Evolutionary conservation across 2,113 vertebrate genomes (phyloP), one percentile per base, ranked within the genome.

Genomic region (Corydoras maculifer): DNA sequence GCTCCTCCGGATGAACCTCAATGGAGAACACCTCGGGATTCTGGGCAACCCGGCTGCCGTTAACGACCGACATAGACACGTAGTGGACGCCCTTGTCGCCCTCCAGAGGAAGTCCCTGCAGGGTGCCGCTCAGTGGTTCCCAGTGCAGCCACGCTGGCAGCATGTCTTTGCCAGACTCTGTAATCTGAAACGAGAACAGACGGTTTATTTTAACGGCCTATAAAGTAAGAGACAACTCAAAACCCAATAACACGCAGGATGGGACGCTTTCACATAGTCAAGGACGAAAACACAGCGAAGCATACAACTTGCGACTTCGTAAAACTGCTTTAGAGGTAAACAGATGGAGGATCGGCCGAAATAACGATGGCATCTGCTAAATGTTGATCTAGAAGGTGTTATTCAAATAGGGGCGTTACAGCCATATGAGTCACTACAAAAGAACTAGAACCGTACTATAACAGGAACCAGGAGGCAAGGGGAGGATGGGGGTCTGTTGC

Each of bases 81-180:
- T 97, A 95, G 80, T 95, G 92, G 53, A 98, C 90, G 0, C 97
- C 96, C 79, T 93, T 95, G 82, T 99, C 95, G 0, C 90, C 91
- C 51, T 98, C 94, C 48, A 98, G 82, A 29, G 97, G 97, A 4
- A 98, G 90, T 69, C 96, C 97, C 83, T 92, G 92, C 68, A 99
- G 84, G 51, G 82, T 84, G 62, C 85, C 82, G 80, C 84, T 91
- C 73, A 84, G 75, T 0, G 64, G 9, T 0, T 98, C 91, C 96
- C 95, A 98, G 80, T 94, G 91, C 65, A 99, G 83, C 97, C 97
- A 99, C 50, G 87, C 82, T 0, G 97, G 97, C 53, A 98, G 87
- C 5, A 82, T 85, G 5, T 94, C 93, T 81, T 94, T 97, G 50
- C 93, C 94, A 29, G 90, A 86, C 57, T 98, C 93, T 0, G 88